Evolutionary conservation across 2,113 vertebrate genomes (phyloP).

Genomic region (Bungarus multicinctus): DNA sequence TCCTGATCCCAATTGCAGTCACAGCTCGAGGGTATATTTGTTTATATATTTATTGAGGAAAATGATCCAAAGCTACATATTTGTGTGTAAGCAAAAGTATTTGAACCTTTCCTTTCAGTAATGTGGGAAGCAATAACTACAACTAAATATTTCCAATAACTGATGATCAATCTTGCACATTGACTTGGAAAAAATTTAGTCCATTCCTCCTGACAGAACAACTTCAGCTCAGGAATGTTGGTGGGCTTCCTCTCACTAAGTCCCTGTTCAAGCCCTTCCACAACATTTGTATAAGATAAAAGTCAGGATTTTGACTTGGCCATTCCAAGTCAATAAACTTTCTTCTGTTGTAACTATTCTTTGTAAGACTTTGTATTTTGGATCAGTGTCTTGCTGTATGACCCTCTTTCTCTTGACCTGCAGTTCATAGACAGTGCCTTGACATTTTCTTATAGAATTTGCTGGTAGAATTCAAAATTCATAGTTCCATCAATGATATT

Average conservation of each 20-base stretch:
- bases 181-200: background rate
- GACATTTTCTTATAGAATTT: background rate
- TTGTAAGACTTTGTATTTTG: background rate
- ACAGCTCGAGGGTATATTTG: background rate
- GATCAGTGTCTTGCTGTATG: background rate
- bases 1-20: background rate
- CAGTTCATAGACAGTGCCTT: background rate
- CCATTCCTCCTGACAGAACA: background rate
- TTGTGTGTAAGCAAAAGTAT: background rate
- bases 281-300: background rate
- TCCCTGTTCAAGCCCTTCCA: background rate
- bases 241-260: background rate
- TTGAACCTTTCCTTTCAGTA: background rate
- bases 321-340: background rate
- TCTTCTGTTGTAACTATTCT: background rate
- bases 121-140: background rate
- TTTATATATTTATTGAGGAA: background rate
- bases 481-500: background rate
- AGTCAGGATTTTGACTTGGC: background rate
- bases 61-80: background rate
- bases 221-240: background rate
- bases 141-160: background rate
- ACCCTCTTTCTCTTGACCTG: background rate
- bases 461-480: background rate
- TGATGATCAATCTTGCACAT: background rate